These are phyloP conservation scores for Rotaria macrura DNA, from an alignment of 2,888 invertebrate species.

Conservation along the genomic window DNA sequence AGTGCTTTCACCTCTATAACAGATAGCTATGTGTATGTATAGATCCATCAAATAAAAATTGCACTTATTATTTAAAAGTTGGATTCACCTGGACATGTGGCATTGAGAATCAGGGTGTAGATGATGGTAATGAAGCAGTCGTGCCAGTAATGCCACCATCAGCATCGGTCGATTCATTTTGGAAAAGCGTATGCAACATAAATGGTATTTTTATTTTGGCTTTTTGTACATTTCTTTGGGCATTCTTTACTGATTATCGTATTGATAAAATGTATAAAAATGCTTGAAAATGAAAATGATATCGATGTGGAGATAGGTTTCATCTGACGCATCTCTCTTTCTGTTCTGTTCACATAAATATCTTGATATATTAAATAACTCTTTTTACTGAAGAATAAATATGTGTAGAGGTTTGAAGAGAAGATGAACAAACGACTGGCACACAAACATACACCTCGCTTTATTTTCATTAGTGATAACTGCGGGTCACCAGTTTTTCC, in stretches of 20 bases:
- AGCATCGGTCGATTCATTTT: neutral
- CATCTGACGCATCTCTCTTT: too few relatives aligned
- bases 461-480: too few relatives aligned
- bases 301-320: too few relatives aligned
- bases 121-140: neutral
- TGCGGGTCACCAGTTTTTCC: too few relatives aligned
- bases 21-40: neutral
- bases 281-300: too few relatives aligned
- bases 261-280: neutral
- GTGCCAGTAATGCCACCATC: neutral
- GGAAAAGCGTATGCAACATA: conserved; percentile 20
- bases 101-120: neutral
- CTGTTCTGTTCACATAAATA: too few relatives aligned
- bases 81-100: conserved; percentile 30
- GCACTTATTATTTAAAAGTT: neutral
- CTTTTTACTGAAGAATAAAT: too few relatives aligned
- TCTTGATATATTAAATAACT: too few relatives aligned
- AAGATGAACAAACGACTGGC: too few relatives aligned
- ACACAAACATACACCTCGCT: too few relatives aligned
- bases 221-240: conserved; percentile 26
- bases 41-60: neutral
- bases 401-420: too few relatives aligned
- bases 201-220: conserved; percentile 21
- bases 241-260: conserved; percentile 27
- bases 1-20: neutral